Base-by-base conservation (phyloP, 2,888 invertebrate genomes). In the Philereme transversata region DNA sequence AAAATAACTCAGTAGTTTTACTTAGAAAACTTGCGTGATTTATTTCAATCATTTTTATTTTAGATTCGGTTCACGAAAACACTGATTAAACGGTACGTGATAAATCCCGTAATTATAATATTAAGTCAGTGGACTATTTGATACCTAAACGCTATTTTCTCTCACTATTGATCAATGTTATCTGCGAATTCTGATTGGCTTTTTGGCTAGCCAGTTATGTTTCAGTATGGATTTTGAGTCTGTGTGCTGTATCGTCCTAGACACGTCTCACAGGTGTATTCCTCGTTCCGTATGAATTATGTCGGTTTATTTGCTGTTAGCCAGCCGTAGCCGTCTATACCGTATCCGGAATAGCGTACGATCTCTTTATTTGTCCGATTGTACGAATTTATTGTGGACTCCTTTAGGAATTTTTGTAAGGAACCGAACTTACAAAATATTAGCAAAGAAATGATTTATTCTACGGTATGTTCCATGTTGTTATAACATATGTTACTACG, bases 231-330 rank as follows among this genome's bases (percentile, higher is more conserved):
- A 9, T 34, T 47, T 51, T 51, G 5, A 7, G 43, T 58, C 52
- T 22, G n/a, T 8, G 41, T 3, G 0, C 43, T 52, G 22, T 1
- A 43, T 36, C 5, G 35, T 52, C 36, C 57, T 0, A 43, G 45
- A 9, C 36, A 43, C 5, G 50, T 66, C 47, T 50, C 57, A 56
- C 53, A 57, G 49, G 60, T 60, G 49, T 49, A 59, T 50, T 51
- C 41, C 54, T 36, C 60, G 43, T 59, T 60, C 41, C 52, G 40
- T 60, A 54, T 65, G 49, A 68, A 49, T 61, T 57, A 57, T 51
- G 55, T 51, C 61, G 60, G 47, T 68, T 69, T 73, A 69, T 67
- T 65, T 66, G 62, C 56, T 48, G 51, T 48, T 57, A 53, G 60
- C 40, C 43, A 11, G 52, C 52, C 33, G 22, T 22, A 22, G 22